A percentile compares a stretch with the other conserved stretches of the same genome.
Conservation (phyloP, 2,888 invertebrate species). For the Clistopyga incitator region DNA sequence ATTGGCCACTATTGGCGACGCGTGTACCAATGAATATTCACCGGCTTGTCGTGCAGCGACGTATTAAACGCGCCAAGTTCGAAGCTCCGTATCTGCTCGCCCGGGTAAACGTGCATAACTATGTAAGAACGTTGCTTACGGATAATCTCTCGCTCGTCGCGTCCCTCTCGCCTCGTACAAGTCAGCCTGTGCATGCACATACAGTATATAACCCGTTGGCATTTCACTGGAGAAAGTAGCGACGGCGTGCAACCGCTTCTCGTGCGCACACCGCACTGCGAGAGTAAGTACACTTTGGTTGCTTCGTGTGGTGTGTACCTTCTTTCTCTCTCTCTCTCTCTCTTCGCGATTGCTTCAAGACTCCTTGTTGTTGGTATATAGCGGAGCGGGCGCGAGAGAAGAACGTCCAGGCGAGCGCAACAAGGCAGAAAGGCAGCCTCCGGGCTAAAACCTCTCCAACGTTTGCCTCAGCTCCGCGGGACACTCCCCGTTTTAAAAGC, state of each 20-base stretch:
- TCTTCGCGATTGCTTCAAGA: constrained; percentile 39
- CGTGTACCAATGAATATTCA: neutral
- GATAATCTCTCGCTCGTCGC: constrained; percentile 57
- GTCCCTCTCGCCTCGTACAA: constrained; percentile 61
- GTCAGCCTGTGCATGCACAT: constrained; percentile 26
- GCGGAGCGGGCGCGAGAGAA: constrained; percentile 15
- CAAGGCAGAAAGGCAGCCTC: constrained; percentile 49
- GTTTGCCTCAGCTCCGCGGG: constrained; percentile 35
- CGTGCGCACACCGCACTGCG: constrained; percentile 60
- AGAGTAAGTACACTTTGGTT: constrained; percentile 11
- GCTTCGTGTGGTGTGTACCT: constrained; percentile 19
- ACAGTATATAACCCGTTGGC: constrained; percentile 76
- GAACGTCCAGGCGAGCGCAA: constrained; percentile 36
- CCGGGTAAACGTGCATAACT: constrained; percentile 39
- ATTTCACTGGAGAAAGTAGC: constrained; percentile 83
- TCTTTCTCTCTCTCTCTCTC: constrained; percentile 22
- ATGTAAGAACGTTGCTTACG: constrained; percentile 39
- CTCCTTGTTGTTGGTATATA: constrained; percentile 25
- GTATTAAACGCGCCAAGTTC: constrained; percentile 8
- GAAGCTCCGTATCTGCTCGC: neutral
- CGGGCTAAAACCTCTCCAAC: constrained; percentile 44
- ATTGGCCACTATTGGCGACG: neutral
- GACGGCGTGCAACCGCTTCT: constrained; percentile 71
- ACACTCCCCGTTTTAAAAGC: constrained; percentile 54
- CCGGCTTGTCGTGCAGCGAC: neutral